Base-by-base conservation (phyloP, 2,113 vertebrate genomes). In the Hippocampus zosterae region DNA sequence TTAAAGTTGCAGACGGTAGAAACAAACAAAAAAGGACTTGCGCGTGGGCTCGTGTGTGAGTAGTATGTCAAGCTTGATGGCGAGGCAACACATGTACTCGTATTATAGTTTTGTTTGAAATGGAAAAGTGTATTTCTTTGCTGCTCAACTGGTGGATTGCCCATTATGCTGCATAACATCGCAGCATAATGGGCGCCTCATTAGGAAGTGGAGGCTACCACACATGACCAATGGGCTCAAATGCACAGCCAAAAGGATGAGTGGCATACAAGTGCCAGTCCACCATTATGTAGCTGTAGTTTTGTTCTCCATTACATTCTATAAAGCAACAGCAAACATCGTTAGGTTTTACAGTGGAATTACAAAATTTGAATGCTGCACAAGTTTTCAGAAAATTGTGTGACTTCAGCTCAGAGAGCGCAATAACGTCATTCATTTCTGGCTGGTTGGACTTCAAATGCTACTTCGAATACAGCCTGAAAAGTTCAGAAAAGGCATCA, bases 11-110 rank as follows among this genome's bases (percentile, higher is more conserved):
- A 8, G 2, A 3, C 2, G 44, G 1, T 53, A 69, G 62, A 52
- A 50, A 21, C 10, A 52, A 53, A 37, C n/a, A 57, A 19, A 9
- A 25, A 33, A 33, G 40, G 23, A 74, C 70, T 76, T 77, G 48
- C 73, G 50, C 40, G 46, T 5, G 4, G 23, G 21, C 23, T 16
- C 5, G 44, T 50, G 48, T 50, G 48, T 19, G 48, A 18, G 48
- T 50, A 16, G 48, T 3, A 13, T 27, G 55, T 27, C 55, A 25
- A 57, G 55, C 12, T 57, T 16, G 56, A 59, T 16, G 25, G 27
- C 56, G 6, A 59, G 25, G 56, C 25, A 8, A 29, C 25, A 16
- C 29, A 18, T 60, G 57, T 29, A 37, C 59, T 61, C 52, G 8
- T 61, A 7, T 61, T 29, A 3, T 60, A 2, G 27, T 60, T 59